Conservation (phyloP, 2,797 vertebrate genomes). For the Yasuhikotakia modesta region DNA sequence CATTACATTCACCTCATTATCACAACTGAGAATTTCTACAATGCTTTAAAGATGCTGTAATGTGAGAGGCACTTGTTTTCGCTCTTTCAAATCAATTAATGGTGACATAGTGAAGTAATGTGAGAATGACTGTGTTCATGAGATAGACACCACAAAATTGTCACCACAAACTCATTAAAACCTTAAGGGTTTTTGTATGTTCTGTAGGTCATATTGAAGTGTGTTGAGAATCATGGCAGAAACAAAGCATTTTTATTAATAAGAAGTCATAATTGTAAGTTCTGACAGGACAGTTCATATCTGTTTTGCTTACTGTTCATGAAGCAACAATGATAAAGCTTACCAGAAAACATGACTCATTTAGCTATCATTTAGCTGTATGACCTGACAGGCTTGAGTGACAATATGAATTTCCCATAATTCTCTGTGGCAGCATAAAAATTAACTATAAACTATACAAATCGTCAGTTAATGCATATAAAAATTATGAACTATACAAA, state of each 20-base stretch:
- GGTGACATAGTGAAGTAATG: neutral
- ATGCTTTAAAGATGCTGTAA: conserved; percentile 26
- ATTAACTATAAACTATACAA: neutral
- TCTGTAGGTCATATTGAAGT: neutral
- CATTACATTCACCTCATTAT: conserved; percentile 48
- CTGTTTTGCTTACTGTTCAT: neutral
- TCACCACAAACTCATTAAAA: no score
- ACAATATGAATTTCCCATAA: neutral
- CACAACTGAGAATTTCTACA: conserved; percentile 40
- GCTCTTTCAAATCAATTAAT: conserved; percentile 4
- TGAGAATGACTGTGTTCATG: neutral
- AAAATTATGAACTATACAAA: neutral
- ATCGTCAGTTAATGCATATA: no score
- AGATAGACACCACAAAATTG: neutral
- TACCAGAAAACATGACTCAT: neutral
- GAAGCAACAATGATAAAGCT: neutral
- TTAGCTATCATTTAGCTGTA: neutral
- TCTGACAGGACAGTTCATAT: neutral
- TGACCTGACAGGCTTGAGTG: neutral
- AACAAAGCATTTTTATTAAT: no score
- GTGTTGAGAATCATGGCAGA: neutral
- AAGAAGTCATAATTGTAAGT: neutral
- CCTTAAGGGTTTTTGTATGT: neutral
- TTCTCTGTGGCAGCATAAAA: neutral
- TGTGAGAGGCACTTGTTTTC: conserved; percentile 21